Conservation (phyloP, 2,113 vertebrate genomes). For the Cochlearius cochlearius region DNA sequence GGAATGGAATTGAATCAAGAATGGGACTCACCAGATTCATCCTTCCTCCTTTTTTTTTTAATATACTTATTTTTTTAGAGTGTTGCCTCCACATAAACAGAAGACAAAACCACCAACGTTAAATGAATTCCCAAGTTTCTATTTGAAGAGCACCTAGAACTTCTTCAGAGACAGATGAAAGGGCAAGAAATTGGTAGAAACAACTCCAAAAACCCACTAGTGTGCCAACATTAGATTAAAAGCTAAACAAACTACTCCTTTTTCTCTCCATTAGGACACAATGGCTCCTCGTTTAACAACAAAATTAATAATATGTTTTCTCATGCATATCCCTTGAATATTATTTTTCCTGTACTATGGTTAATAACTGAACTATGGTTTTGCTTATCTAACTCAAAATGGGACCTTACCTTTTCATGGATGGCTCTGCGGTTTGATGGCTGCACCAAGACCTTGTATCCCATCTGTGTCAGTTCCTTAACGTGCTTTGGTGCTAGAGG, state of each 20-base stretch:
- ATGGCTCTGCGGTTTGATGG: slow-evolving; percentile 93
- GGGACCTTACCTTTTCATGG: slow-evolving; percentile 85
- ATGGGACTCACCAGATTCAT: not conserved
- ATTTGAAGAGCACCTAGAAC: not conserved
- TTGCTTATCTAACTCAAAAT: not conserved
- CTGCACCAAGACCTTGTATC: slow-evolving; percentile 93
- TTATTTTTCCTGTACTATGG: not conserved
- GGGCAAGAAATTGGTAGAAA: not conserved
- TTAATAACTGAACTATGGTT: not conserved
- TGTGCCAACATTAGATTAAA: not conserved
- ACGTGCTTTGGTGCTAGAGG: slow-evolving; percentile 92
- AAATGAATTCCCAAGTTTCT: not conserved
- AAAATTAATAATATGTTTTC: not conserved
- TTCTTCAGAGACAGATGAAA: not conserved
- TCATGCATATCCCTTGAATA: not conserved
- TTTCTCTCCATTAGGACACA: not conserved
- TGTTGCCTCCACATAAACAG: not conserved
- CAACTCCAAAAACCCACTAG: not conserved
- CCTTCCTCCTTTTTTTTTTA: not conserved
- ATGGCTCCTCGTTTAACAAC: not conserved
- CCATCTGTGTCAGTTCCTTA: slow-evolving; percentile 87
- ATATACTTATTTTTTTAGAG: not conserved
- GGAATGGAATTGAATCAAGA: not conserved
- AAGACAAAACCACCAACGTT: not conserved
- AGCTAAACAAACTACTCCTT: not conserved